A percentile compares a stretch with the other conserved stretches of the same genome.
These are phyloP conservation scores for Lutraria rhynchaena DNA, from an alignment of 1,140 invertebrate genomes.

Conservation along the genomic window DNA sequence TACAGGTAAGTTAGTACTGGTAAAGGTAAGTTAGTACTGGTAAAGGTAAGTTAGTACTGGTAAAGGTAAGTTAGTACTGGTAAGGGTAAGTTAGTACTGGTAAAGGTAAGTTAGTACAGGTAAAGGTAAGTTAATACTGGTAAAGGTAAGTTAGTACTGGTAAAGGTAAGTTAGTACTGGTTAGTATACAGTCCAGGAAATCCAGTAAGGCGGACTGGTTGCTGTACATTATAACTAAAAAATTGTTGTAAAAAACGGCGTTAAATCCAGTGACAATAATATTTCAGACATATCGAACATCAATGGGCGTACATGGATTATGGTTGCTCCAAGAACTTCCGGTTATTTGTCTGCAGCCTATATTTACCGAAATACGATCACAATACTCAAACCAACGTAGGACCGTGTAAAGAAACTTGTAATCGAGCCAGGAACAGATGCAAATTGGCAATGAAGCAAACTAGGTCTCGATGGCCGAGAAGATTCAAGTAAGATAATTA, in stretches of 20 bases:
- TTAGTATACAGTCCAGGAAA: too few species aligned
- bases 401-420: conserved; percentile 68
- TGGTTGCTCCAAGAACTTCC: conserved; percentile 57
- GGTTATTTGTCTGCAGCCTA: conserved; percentile 63
- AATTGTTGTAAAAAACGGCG: not conserved
- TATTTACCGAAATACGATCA: conserved; percentile 68
- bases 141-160: too few species aligned
- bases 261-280: too few species aligned
- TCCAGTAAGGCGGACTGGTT: too few species aligned
- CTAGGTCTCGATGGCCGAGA: conserved; percentile 59
- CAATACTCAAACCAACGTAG: not conserved
- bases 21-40: too few species aligned
- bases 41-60: too few species aligned
- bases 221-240: not conserved
- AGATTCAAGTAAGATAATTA: conserved; percentile 49
- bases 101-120: too few species aligned
- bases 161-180: too few species aligned
- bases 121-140: too few species aligned
- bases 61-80: too few species aligned
- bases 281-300: conserved; percentile 37
- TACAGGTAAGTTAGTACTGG: too few species aligned
- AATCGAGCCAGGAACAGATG: conserved; percentile 62
- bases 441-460: conserved; percentile 37
- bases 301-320: conserved; percentile 56
- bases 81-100: too few species aligned